Evolutionary conservation across 2,888 invertebrate genomes (phyloP).

Genomic region (Nasonovia ribisnigri): DNA sequence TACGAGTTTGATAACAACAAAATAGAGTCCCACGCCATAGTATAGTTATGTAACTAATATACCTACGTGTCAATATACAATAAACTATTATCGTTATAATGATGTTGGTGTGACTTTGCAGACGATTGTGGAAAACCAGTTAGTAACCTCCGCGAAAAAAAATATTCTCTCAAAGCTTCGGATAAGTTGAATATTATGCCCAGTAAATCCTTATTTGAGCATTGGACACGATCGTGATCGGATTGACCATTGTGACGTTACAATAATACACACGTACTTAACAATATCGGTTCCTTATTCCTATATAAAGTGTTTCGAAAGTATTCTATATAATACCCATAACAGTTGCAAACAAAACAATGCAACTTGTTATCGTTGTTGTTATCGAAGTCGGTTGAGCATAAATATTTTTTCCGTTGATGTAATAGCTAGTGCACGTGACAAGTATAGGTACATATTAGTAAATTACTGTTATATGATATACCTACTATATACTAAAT

Average conservation of each 20-base stretch:
- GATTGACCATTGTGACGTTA: not conserved
- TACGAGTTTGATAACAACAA: slow-evolving; percentile 12
- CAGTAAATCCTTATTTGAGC: slow-evolving; percentile 46
- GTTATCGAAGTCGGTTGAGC: not conserved
- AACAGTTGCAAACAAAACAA: not conserved
- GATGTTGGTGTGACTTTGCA: not conserved
- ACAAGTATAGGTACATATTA: not conserved
- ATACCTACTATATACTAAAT: not conserved
- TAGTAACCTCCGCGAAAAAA: slow-evolving; percentile 34
- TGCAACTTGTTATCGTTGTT: not conserved
- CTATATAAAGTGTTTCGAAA: slow-evolving; percentile 6
- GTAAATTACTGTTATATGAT: not conserved
- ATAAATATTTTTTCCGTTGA: not conserved
- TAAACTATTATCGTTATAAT: slow-evolving; percentile 1
- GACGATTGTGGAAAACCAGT: slow-evolving; percentile 33
- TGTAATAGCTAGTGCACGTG: not conserved
- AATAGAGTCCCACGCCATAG: slow-evolving; percentile 8
- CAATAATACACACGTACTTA: not conserved
- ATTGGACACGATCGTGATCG: slow-evolving; percentile 2
- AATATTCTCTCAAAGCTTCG: not conserved
- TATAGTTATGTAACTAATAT: not conserved
- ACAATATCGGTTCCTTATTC: not conserved
- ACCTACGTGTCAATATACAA: slow-evolving; percentile 28
- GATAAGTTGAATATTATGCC: not conserved
- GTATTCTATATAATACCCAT: not conserved